Percentiles rank a stretch among this genome's conserved stretches.
These are phyloP conservation scores for Ennomos fuscantarius DNA, from an alignment of 2,888 invertebrate genomes.

Conservation along the genomic window DNA sequence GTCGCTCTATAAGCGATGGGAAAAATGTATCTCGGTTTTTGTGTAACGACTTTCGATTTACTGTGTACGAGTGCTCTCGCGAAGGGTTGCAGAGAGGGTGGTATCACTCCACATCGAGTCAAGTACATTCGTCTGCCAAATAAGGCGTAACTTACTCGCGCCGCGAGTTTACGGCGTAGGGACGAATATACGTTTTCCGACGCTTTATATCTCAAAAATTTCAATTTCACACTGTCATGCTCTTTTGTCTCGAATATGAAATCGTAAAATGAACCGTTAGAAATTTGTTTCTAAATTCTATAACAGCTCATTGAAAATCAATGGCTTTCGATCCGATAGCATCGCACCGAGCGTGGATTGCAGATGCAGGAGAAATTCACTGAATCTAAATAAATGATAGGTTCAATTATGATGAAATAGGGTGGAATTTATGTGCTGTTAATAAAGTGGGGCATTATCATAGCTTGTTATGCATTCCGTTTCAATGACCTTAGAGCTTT, in stretches of 20 bases:
- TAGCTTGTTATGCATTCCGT: constrained; percentile 1
- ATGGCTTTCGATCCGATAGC: constrained; percentile 26
- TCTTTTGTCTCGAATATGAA: constrained; percentile 45
- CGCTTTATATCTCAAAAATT: constrained; percentile 66
- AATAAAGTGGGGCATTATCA: constrained; percentile 10
- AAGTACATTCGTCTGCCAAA: constrained; percentile 74
- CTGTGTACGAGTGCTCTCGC: constrained; percentile 73
- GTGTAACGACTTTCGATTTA: constrained; percentile 81
- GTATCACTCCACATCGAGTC: constrained; percentile 71
- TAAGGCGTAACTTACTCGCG: constrained; percentile 75
- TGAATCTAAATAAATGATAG: constrained; percentile 15
- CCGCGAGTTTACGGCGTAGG: constrained; percentile 63
- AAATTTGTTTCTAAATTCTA: constrained; percentile 39
- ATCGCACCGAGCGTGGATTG: constrained; percentile 14
- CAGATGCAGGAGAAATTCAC: constrained; percentile 17
- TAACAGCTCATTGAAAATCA: constrained; percentile 34
- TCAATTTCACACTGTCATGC: constrained; percentile 71
- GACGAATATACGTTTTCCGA: constrained; percentile 57
- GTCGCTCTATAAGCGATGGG: constrained; percentile 64
- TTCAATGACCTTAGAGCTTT: background rate
- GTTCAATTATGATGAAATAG: constrained; percentile 18
- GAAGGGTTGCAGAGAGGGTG: constrained; percentile 71
- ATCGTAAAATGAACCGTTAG: constrained; percentile 42
- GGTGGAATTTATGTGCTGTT: constrained; percentile 15
- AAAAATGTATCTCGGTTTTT: constrained; percentile 75